Base-by-base conservation (phyloP, 2,888 invertebrate genomes). In the Drosophila nr. fundita region DNA sequence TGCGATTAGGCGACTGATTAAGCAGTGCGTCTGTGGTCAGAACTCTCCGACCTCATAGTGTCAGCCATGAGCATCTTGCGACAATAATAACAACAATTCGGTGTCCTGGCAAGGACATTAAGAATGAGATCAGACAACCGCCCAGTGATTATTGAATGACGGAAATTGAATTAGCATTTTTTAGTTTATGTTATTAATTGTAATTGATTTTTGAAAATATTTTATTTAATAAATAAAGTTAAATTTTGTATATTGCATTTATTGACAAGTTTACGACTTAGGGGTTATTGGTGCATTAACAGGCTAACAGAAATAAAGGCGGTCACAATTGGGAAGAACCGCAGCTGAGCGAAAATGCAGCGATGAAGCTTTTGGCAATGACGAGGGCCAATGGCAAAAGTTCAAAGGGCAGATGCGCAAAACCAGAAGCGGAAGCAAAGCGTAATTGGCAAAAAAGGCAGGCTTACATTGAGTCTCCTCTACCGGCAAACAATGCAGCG, bases 391-490 rank as follows among this genome's bases (percentile, higher is more conserved):
- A 61, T 72, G 63, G 21, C 67, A 67, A 49, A 68, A 64, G 50
- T 61, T 64, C 54, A 78, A 67, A 69, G 60, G 63, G 68, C 57
- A 66, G 15, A 27, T 29, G 62, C 52, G 50, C 29, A 27, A 48
- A 55, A 48, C 42, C 55, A 66, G 54, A 64, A 83, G 63, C 70
- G 80, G 70, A 80, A 83, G 64, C 67, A 66, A 80, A 74, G 70
- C 65, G 68, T 53, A 73, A 62, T 68, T 64, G 61, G 63, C 67
- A 68, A 65, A 42, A 45, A 5, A 24, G 2, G 32, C 50, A 48
- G 53, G 60, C 36, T 40, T 40, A 49, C 42, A 38, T 18, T 55
- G 5, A 13, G 10, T 27, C 30, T 49, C 54, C 30, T 49, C 54
- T 48, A 50, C 58, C 67, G 42, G 64, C 68, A 49, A 21, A 36